These are phyloP conservation scores for Chitala chitala DNA, from an alignment of 2,113 vertebrate genomes.

Conservation along the genomic window DNA sequence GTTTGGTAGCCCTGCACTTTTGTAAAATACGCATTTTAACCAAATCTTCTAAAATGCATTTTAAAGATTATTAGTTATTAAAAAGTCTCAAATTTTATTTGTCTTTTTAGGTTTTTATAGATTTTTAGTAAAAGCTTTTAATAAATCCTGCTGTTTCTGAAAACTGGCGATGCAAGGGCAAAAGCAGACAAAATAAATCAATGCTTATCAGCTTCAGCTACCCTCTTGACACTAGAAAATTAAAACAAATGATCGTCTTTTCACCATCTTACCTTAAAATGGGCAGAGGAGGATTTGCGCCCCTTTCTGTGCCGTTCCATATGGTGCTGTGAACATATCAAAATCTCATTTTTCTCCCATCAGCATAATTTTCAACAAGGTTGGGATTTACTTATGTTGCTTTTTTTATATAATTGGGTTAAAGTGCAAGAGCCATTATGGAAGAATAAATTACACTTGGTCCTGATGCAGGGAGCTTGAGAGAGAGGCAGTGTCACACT, in stretches of 20 bases:
- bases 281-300: too few relatives aligned
- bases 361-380: neutral
- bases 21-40: too few relatives aligned
- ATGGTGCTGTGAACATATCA: neutral
- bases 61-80: too few relatives aligned
- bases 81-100: too few relatives aligned
- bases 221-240: constrained; percentile 1
- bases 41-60: too few relatives aligned
- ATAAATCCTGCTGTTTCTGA: neutral
- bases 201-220: constrained; percentile 8
- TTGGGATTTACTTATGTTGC: neutral
- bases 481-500: neutral
- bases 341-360: neutral
- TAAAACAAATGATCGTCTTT: constrained; percentile 14
- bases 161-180: neutral
- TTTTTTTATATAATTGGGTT: neutral
- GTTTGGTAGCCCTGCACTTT: too few relatives aligned
- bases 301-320: neutral
- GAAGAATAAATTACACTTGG: neutral
- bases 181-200: constrained; percentile 11
- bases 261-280: neutral
- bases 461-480: neutral
- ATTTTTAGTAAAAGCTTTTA: too few relatives aligned
- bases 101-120: neutral
- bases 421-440: neutral